phyloP scores from a whole-genome alignment of 2,113 vertebrate genomes.

The Orientallactaga bullata region DNA sequence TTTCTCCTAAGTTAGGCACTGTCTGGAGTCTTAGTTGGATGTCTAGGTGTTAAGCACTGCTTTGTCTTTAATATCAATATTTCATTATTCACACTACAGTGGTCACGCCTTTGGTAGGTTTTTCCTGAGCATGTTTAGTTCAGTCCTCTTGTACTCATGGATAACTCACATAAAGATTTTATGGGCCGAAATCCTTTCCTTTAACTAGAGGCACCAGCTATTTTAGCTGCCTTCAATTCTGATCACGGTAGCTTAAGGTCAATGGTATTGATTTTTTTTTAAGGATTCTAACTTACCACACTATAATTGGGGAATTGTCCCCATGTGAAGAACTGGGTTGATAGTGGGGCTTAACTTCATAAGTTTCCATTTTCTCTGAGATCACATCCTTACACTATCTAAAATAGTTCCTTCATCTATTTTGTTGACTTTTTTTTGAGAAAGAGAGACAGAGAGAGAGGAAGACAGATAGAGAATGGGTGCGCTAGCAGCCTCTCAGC shows the following conservation, averaged over 20 bases:
- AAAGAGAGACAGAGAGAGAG: too few relatives aligned
- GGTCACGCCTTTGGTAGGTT: not conserved
- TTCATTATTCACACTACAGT: not conserved
- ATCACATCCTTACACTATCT: not conserved
- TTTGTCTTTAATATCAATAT: not conserved
- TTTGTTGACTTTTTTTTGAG: conserved; percentile 23
- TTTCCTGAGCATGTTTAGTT: not conserved
- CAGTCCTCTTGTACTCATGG: not conserved
- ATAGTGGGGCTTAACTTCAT: not conserved
- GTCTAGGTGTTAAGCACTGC: not conserved
- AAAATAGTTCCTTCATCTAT: conserved; percentile 6
- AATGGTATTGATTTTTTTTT: not conserved
- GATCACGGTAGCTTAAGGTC: not conserved
- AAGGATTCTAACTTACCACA: not conserved
- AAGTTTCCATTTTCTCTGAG: not conserved
- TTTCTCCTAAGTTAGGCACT: not conserved
- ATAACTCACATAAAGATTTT: not conserved
- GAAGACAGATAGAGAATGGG: too few relatives aligned
- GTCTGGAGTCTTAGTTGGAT: not conserved
- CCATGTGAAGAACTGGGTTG: not conserved
- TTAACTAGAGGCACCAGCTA: not conserved
- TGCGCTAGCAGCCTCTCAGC: too few relatives aligned
- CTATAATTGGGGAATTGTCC: not conserved
- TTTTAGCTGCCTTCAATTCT: not conserved
- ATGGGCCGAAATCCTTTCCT: not conserved